These are phyloP conservation scores for Leptobrachium ailaonicum DNA, from an alignment of 2,113 vertebrate species.

Conservation along the genomic window DNA sequence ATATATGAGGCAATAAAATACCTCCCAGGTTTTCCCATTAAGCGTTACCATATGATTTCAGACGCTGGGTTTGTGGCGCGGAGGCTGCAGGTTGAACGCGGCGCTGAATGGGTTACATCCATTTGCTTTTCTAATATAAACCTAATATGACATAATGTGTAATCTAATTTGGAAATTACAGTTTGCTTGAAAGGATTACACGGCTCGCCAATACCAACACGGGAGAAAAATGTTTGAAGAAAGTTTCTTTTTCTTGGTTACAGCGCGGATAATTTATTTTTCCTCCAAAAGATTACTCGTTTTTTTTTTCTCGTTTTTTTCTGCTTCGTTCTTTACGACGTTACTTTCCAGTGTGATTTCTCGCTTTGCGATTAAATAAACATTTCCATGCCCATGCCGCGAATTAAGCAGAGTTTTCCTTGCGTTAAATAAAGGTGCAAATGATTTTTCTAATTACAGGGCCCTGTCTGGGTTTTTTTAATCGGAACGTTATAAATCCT, in stretches of 20 bases:
- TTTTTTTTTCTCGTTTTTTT: neutral
- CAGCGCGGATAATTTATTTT: constrained; percentile 71
- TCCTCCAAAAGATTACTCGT: constrained; percentile 71
- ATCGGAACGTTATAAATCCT: constrained; percentile 53
- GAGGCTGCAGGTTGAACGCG: neutral
- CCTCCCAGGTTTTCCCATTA: neutral
- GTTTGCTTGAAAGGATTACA: constrained; percentile 72
- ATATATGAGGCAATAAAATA: neutral
- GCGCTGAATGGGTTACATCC: constrained; percentile 47
- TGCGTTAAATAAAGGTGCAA: constrained; percentile 60
- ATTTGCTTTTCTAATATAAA: constrained; percentile 75
- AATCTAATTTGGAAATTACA: constrained; percentile 76
- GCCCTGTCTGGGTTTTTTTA: constrained; percentile 38
- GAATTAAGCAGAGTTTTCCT: constrained; percentile 60
- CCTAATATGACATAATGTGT: constrained; percentile 76
- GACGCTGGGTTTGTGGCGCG: neutral
- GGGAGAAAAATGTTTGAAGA: constrained; percentile 66
- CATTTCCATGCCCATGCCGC: constrained; percentile 63
- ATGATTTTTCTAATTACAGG: constrained; percentile 59
- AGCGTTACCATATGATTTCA: neutral
- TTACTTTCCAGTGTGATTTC: constrained; percentile 68
- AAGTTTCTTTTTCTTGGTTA: constrained; percentile 69
- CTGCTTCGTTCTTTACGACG: constrained; percentile 63
- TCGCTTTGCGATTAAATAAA: constrained; percentile 73
- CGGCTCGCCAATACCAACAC: constrained; percentile 71